Percentiles rank a stretch among this genome's conserved stretches.
phyloP scores from a whole-genome alignment of 1,140 invertebrate genomes.

The Brachionus plicatilis region DNA sequence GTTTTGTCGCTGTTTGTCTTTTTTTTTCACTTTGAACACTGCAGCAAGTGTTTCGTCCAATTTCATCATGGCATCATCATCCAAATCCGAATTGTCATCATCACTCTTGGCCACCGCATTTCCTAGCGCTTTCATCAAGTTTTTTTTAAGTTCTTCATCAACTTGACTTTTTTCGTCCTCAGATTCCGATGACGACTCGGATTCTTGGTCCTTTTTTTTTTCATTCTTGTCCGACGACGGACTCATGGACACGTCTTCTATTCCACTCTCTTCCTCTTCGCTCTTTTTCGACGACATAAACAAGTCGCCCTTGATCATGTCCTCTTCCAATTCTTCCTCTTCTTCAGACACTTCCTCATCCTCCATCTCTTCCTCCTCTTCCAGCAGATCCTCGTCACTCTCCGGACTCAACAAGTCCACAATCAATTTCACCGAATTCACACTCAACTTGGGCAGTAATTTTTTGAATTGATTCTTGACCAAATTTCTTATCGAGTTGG shows the following conservation, averaged over 20 bases:
- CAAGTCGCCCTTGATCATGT: background rate
- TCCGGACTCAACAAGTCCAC: background rate
- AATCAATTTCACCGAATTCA: conserved; percentile 4
- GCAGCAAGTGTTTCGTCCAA: conserved; percentile 19
- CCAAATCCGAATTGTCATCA: conserved; percentile 10
- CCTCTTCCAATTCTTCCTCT: conserved; percentile 19
- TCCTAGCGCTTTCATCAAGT: background rate
- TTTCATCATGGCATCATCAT: conserved; percentile 39
- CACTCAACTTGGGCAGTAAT: conserved; percentile 4
- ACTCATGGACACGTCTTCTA: conserved; percentile 20
- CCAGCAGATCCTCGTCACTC: background rate
- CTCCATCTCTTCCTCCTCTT: background rate
- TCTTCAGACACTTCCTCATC: background rate
- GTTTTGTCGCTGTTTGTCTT: conserved; percentile 29
- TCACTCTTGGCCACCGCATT: background rate
- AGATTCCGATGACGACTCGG: background rate
- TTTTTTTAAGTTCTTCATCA: background rate
- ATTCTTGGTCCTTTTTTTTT: background rate
- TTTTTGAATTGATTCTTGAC: conserved; percentile 30
- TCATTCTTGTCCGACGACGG: conserved; percentile 10
- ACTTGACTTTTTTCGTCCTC: background rate
- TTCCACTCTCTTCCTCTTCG: conserved; percentile 21
- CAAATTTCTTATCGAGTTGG: background rate
- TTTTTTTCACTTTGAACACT: conserved; percentile 38
- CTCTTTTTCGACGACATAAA: conserved; percentile 18